These are phyloP conservation scores for Melanotus villosus DNA, from an alignment of 2,888 invertebrate species.

Conservation along the genomic window DNA sequence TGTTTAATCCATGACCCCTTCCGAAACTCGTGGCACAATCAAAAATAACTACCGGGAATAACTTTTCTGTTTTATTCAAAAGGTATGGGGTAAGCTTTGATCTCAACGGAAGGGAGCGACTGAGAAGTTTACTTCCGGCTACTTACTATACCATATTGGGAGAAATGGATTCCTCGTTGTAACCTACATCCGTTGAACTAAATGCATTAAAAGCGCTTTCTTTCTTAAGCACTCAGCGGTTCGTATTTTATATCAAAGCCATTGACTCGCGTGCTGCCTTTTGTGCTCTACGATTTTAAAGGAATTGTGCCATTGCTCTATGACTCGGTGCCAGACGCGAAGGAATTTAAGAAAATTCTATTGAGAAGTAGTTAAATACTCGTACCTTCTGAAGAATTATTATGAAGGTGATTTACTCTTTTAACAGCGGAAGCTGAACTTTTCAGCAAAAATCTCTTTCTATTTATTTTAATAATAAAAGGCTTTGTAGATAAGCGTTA, in stretches of 20 bases:
- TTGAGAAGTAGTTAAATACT: slow-evolving; percentile 28
- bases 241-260: slow-evolving; percentile 49
- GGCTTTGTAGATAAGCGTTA: too few relatives aligned
- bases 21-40: too few relatives aligned
- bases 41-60: slow-evolving; percentile 1
- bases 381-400: slow-evolving; percentile 5
- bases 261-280: slow-evolving; percentile 49
- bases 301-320: slow-evolving; percentile 44
- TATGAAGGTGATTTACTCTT: slow-evolving; percentile 5
- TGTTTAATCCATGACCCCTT: too few relatives aligned
- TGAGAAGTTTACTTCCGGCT: slow-evolving; percentile 40
- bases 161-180: slow-evolving; percentile 49
- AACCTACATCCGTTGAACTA: slow-evolving; percentile 48
- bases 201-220: slow-evolving; percentile 50
- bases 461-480: too few relatives aligned
- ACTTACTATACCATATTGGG: slow-evolving; percentile 46
- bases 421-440: not conserved
- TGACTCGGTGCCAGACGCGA: slow-evolving; percentile 41
- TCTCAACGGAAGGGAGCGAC: slow-evolving; percentile 22
- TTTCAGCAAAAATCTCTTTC: too few relatives aligned
- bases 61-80: slow-evolving; percentile 19
- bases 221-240: slow-evolving; percentile 48
- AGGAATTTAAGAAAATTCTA: slow-evolving; percentile 42
- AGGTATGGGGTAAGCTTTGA: slow-evolving; percentile 18
- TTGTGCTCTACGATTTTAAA: slow-evolving; percentile 49